Conservation (phyloP, 2,797 vertebrate species). For the Chaetophractus vellerosus region DNA sequence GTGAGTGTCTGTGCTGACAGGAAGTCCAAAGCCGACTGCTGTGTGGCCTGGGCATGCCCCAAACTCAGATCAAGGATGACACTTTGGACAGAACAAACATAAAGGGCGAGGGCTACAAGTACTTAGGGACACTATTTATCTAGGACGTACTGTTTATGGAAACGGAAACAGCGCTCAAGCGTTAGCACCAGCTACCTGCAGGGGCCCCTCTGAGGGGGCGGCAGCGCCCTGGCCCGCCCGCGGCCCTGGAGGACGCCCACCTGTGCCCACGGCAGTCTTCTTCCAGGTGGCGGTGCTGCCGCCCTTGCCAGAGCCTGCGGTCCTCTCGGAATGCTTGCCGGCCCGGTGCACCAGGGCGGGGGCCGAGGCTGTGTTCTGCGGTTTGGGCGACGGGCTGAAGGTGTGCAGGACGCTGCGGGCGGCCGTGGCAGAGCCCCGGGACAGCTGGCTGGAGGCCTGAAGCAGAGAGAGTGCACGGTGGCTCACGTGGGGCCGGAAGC, state of each 20-base stretch:
- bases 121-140: too few species aligned
- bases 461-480: background rate
- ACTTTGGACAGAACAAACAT: too few species aligned
- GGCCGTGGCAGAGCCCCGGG: slow-evolving; percentile 92
- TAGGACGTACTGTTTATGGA: too few species aligned
- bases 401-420: slow-evolving; percentile 93
- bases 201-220: too few species aligned
- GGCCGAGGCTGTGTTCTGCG: slow-evolving; percentile 94
- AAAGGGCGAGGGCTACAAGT: too few species aligned
- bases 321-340: slow-evolving; percentile 94
- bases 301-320: slow-evolving; percentile 91
- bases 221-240: fast-evolving
- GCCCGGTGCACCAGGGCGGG: slow-evolving; percentile 93
- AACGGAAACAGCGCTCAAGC: too few species aligned
- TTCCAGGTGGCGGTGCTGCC: slow-evolving; percentile 94
- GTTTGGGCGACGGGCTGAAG: slow-evolving; percentile 95
- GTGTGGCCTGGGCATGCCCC: too few species aligned
- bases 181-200: too few species aligned
- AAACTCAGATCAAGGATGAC: too few species aligned
- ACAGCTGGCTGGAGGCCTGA: slow-evolving; percentile 94
- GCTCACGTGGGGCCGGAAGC: background rate
- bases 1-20: too few species aligned
- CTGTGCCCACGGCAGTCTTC: slow-evolving; percentile 94
- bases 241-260: slow-evolving; percentile 87
- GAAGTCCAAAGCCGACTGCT: too few species aligned